Percentiles rank a stretch among this genome's conserved stretches.
These are phyloP conservation scores for Pomacea maculata DNA, from an alignment of 1,140 invertebrate species.

Conservation along the genomic window DNA sequence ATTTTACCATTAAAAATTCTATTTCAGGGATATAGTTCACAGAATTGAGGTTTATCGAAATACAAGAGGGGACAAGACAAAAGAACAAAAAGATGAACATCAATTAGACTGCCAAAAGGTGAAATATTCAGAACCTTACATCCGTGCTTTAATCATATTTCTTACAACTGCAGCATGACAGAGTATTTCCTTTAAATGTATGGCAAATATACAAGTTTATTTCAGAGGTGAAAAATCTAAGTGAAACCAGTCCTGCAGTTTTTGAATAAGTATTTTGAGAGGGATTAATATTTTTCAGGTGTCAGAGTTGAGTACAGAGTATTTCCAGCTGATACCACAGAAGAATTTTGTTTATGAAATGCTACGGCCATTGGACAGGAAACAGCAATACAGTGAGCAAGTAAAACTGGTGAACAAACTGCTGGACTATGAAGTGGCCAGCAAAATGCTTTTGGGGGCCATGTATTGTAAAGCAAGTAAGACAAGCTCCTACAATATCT, in stretches of 20 bases:
- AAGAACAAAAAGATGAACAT: constrained; percentile 14
- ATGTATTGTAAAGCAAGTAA: constrained; percentile 53
- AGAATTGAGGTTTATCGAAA: constrained; percentile 32
- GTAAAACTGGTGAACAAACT: constrained; percentile 56
- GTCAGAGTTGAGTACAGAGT: constrained; percentile 65
- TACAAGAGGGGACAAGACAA: background rate
- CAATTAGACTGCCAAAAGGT: constrained; percentile 21
- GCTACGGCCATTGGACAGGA: constrained; percentile 59
- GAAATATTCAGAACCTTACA: background rate
- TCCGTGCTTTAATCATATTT: no score
- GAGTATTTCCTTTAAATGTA: no score
- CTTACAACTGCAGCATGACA: no score
- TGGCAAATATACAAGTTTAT: no score
- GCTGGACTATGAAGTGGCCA: constrained; percentile 64
- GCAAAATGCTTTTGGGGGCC: constrained; percentile 63
- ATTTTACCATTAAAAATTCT: background rate
- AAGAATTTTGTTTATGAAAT: constrained; percentile 63
- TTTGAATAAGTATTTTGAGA: no score
- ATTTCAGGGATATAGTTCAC: constrained; percentile 34
- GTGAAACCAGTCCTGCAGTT: background rate
- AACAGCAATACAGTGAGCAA: constrained; percentile 47
- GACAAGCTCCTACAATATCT: background rate
- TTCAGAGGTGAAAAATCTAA: background rate
- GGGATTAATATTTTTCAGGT: constrained; percentile 48
- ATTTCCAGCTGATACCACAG: constrained; percentile 66